Evolutionary conservation across 2,113 vertebrate genomes (phyloP).

Genomic region (Sinocyclocheilus grahami): DNA sequence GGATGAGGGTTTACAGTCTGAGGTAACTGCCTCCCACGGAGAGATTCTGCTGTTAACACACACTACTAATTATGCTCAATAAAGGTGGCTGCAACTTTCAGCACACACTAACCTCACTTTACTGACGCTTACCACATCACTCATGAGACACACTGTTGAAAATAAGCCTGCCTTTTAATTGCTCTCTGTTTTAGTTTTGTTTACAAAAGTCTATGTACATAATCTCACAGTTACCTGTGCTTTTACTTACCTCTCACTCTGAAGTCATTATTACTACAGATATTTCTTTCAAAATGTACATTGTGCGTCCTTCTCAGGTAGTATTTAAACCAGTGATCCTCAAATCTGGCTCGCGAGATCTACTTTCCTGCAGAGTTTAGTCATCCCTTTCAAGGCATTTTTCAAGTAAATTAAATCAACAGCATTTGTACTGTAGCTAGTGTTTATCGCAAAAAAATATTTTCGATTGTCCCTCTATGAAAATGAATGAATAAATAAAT

Average conservation of each 20-base stretch:
- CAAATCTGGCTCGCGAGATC: too few species aligned
- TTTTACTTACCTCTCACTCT: not conserved
- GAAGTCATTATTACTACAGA: not conserved
- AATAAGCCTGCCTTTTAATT: not conserved
- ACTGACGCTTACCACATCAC: constrained; percentile 36
- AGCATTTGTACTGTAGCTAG: not conserved
- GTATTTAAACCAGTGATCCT: not conserved
- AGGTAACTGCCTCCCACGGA: constrained; percentile 24
- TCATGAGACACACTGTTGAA: not conserved
- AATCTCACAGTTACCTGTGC: not conserved
- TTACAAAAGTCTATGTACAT: not conserved
- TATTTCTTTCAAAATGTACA: not conserved
- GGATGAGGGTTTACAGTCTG: constrained; percentile 17
- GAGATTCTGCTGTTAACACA: constrained; percentile 26
- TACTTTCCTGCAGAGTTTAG: too few species aligned
- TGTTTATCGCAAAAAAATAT: not conserved
- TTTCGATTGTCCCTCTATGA: too few species aligned
- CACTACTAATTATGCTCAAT: constrained; percentile 40
- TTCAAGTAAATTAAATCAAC: not conserved
- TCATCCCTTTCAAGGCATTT: not conserved
- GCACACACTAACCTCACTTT: constrained; percentile 35
- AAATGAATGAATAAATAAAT: too few species aligned
- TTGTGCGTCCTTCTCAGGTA: not conserved
- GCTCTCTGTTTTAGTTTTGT: not conserved
- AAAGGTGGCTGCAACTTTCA: constrained; percentile 37